Evolutionary conservation across 1,140 invertebrate genomes (phyloP).

Genomic region (Amyelois transitella): DNA sequence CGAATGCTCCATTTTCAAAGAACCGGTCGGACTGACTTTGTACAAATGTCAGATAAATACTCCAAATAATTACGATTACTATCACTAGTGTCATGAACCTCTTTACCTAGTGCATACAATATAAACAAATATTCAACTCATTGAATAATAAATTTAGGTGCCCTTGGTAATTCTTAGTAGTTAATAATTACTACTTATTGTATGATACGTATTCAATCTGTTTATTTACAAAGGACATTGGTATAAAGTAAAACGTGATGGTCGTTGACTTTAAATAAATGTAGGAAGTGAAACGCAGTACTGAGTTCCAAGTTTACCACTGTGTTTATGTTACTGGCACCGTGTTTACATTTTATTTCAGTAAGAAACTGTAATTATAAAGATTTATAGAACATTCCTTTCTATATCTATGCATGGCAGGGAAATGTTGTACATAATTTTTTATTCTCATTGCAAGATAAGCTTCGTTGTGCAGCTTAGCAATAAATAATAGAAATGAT

Average conservation of each 20-base stretch:
- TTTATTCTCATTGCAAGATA: neutral
- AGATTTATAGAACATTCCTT: neutral
- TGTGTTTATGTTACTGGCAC: constrained; percentile 25
- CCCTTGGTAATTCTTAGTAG: too few species aligned
- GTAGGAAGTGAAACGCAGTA: constrained; percentile 35
- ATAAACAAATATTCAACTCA: too few species aligned
- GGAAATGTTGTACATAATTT: constrained; percentile 1
- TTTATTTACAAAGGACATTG: constrained; percentile 13
- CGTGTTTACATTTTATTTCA: constrained; percentile 25
- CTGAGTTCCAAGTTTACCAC: constrained; percentile 15
- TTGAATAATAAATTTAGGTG: too few species aligned
- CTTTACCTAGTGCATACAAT: too few species aligned
- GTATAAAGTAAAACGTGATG: constrained; percentile 15
- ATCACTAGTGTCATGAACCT: too few species aligned
- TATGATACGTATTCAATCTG: too few species aligned
- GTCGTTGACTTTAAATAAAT: constrained; percentile 41
- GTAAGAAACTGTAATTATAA: constrained; percentile 1
- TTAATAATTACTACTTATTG: too few species aligned
- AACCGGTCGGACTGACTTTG: too few species aligned
- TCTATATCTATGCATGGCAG: neutral
- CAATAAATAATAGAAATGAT: too few species aligned
- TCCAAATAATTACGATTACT: too few species aligned
- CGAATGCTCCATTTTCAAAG: too few species aligned
- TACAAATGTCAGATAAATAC: too few species aligned
- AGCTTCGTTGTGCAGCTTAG: neutral